Evolutionary conservation across 1,140 invertebrate species (phyloP), one percentile per base, ranked within the genome.

Genomic region (Hycleus cichorii): DNA sequence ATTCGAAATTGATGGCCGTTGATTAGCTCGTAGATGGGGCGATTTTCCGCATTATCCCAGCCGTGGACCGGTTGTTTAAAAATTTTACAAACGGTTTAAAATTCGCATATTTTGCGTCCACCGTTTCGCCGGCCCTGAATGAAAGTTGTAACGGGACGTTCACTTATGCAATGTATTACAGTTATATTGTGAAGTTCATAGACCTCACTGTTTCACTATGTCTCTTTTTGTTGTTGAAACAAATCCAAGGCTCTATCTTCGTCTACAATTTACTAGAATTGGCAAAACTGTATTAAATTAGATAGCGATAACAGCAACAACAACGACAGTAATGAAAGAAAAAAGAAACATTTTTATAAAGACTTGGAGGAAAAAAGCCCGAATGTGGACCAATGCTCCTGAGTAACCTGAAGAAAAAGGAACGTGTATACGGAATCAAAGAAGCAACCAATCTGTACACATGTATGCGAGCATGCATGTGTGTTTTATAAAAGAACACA

Each of bases 131-230:
- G 66, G 60, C 67, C 69, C 66, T 70, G 68, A 71, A 71, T 71
- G 69, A 71, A 71, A 71, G 68, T 71, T 64, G 65, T 71, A 71
- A 69, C 69, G 69, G 69, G 62, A 71, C 65, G 68, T 52, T 64
- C 68, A 69, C 69, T 71, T 71, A 71, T 71, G 69, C 69, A 71
- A 71, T 68, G 64, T 66, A 71, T 71, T 70, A 71, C 69, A 68
- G 69, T 71, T 71, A 71, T 66, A 60, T 60, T 52, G 63, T 58
- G 58, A 58, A 62, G 68, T 71, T 69, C 68, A 67, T 70, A 62
- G 65, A 68, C 67, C 68, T 59, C 53, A 32, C 46, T 11, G 51
- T 39, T 32, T 38, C 11, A 42, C 40, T n/a, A 32, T 32, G 10
- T 55, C 52, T 55, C 52, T 47, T 18, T 18, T 24, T 55, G 40